Evolutionary conservation across 2,888 invertebrate species (phyloP).

Genomic region (Drosophila gaucha): DNA sequence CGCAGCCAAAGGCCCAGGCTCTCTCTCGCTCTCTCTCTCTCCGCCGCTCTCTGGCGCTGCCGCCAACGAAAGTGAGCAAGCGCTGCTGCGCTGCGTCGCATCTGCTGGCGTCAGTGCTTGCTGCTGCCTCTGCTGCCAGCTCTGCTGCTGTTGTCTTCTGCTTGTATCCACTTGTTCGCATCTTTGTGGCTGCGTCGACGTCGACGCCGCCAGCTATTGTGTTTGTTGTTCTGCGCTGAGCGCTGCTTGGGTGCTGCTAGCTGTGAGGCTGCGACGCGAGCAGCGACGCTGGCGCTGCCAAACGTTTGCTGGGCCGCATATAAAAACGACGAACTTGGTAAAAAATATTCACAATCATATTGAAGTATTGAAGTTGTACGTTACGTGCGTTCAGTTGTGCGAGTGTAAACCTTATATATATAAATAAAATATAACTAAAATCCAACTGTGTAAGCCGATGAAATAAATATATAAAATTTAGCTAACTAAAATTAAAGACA

Average conservation of each 20-base stretch:
- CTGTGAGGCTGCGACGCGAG: slow-evolving; percentile 39
- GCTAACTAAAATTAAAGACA: slow-evolving; percentile 7
- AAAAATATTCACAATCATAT: slow-evolving; percentile 79
- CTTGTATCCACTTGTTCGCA: slow-evolving; percentile 70
- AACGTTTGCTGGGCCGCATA: slow-evolving; percentile 67
- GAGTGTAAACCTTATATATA: slow-evolving; percentile 21
- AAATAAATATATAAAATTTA: neutral
- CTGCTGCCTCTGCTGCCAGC: slow-evolving; percentile 12
- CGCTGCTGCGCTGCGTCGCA: slow-evolving; percentile 27
- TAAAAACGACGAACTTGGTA: slow-evolving; percentile 72
- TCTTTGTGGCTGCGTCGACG: slow-evolving; percentile 44
- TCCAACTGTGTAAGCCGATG: slow-evolving; percentile 28
- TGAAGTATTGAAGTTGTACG: slow-evolving; percentile 65
- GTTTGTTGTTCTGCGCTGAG: slow-evolving; percentile 29
- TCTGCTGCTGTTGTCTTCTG: slow-evolving; percentile 38
- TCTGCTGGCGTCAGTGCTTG: slow-evolving; percentile 26
- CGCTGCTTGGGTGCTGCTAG: slow-evolving; percentile 27
- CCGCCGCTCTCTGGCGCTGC: slow-evolving; percentile 10
- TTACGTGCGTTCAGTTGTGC: slow-evolving; percentile 61
- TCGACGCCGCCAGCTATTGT: slow-evolving; percentile 37
- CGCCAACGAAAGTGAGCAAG: slow-evolving; percentile 62
- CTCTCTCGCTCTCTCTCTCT: slow-evolving; percentile 1
- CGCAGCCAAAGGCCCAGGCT: slow-evolving; percentile 2
- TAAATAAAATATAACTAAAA: slow-evolving; percentile 15
- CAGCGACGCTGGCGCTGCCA: slow-evolving; percentile 37